Conservation (phyloP, 23 tunicate species). For the Diplosoma virens region DNA sequence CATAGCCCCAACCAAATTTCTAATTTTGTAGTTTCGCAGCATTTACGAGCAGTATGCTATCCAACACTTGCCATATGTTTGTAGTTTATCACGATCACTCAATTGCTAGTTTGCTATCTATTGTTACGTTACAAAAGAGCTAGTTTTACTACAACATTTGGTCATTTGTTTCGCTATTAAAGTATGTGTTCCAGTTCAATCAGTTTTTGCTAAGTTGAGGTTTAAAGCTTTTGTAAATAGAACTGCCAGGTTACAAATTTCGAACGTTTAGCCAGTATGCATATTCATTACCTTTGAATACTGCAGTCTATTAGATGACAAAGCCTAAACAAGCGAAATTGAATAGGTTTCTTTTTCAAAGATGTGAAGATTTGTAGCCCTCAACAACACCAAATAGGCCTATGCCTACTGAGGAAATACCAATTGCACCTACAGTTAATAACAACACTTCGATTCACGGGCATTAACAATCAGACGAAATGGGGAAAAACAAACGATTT, state of each 20-base stretch:
- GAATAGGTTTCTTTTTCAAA: neutral
- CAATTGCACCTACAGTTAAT: neutral
- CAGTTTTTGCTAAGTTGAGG: neutral
- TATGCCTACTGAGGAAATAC: neutral
- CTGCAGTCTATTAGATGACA: neutral
- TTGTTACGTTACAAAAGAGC: neutral
- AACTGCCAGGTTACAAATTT: too few relatives aligned
- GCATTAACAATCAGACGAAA: conserved; percentile 3
- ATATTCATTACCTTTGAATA: neutral
- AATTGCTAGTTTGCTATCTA: too few relatives aligned
- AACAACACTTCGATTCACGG: neutral
- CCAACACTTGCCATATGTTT: neutral
- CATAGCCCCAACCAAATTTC: neutral
- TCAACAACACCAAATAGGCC: neutral
- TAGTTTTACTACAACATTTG: neutral
- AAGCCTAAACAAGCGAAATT: neutral
- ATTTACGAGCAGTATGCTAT: neutral
- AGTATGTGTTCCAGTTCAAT: neutral
- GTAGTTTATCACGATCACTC: neutral
- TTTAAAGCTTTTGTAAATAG: too few relatives aligned
- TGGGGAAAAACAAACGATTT: conserved; percentile 2
- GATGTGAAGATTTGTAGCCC: neutral
- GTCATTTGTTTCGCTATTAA: neutral
- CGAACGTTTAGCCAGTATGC: neutral
- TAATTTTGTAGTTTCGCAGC: neutral